Base-by-base conservation (phyloP, 2,888 invertebrate species). In the Poecilus cupreus region DNA sequence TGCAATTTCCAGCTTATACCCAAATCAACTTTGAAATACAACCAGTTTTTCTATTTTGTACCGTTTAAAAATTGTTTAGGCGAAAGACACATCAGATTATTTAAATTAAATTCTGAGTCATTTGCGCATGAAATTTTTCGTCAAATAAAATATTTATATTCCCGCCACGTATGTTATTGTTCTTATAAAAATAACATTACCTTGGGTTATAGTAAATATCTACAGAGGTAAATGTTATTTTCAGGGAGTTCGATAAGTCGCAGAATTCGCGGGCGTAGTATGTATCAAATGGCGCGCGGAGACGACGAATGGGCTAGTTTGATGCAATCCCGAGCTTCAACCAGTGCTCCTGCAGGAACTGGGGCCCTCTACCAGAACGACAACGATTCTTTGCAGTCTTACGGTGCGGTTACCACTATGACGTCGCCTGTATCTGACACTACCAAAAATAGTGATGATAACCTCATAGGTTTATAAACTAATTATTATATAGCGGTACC, bases 191-290 rank as follows among this genome's bases (percentile, higher is more conserved):
- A n/a, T n/a, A n/a, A n/a, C n/a, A n/a, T n/a, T n/a, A n/a, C n/a
- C n/a, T n/a, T n/a, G n/a, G n/a, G n/a, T n/a, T n/a, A n/a, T n/a
- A n/a, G n/a, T n/a, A n/a, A n/a, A n/a, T n/a, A n/a, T 32, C 8
- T 32, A 3, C 4, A 5, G 1, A 32, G 32, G 5, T 32, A 32
- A 32, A 32, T 3, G n/a, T n/a, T n/a, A n/a, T n/a, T n/a, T n/a
- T 32, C 87, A 93, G 93, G 94, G 84, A 94, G 95, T 85, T 94
- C 95, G 13, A 92, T 96, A 83, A 95, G 95, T 87, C 92, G 96
- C 54, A 91, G 94, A 83, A 93, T 96, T 83, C 91, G 96, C 76
- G 95, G 96, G n/a, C 93, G 94, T 83, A 93, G 93, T 70, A 93
- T 92, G 89, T 95, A 95, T 88, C 93, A 94, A 84, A 92, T 95